Conservation (phyloP, 1,140 invertebrate genomes). For the Psilanteris sp. region DNA sequence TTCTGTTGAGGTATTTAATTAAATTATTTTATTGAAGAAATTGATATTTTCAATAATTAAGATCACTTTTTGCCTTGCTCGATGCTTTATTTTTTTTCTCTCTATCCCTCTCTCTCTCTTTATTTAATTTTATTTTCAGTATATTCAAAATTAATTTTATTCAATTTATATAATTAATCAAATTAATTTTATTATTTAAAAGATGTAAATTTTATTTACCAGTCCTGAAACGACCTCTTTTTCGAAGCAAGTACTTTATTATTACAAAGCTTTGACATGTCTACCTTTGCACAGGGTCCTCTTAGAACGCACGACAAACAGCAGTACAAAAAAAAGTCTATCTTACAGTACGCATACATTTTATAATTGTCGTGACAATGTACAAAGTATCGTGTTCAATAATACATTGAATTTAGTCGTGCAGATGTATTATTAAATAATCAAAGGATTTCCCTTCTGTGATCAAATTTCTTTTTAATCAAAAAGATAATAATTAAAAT, state of each 20-base stretch:
- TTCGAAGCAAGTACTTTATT: constrained; percentile 47
- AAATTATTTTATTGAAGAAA: background rate
- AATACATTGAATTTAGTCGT: constrained; percentile 31
- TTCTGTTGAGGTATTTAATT: constrained; percentile 15
- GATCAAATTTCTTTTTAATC: constrained; percentile 22
- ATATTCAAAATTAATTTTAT: no score
- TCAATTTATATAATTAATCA: no score
- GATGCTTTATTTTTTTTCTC: no score
- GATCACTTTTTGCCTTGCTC: background rate
- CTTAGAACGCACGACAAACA: constrained; percentile 49
- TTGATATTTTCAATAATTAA: no score
- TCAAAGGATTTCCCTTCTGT: constrained; percentile 17
- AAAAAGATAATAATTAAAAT: constrained; percentile 10
- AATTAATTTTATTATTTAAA: constrained; percentile 20
- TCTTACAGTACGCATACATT: constrained; percentile 45
- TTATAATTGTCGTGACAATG: constrained; percentile 47
- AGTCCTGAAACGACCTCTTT: constrained; percentile 40
- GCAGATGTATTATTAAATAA: constrained; percentile 21
- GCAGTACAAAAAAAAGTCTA: constrained; percentile 38
- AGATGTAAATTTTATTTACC: constrained; percentile 31
- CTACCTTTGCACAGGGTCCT: constrained; percentile 47
- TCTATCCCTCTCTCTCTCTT: no score
- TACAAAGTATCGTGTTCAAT: constrained; percentile 47
- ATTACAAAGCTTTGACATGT: constrained; percentile 45
- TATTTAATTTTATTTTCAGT: no score